Evolutionary conservation across 2,113 vertebrate species (phyloP), one percentile per base, ranked within the genome.

Genomic region (Rhinopomastus cyanomelas): DNA sequence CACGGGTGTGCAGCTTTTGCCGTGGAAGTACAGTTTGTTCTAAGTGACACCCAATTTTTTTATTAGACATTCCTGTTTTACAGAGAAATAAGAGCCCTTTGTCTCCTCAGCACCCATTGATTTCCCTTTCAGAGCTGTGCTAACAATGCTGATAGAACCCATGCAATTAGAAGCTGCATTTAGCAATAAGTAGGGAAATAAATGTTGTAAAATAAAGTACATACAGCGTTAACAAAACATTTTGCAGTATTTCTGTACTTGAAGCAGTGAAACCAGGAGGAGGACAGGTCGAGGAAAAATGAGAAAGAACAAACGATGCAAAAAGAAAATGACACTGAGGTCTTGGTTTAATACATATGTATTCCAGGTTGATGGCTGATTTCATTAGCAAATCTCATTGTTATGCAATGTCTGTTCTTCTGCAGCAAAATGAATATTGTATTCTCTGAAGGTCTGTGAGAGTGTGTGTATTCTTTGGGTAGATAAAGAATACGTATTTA

Each of bases 391-490:
- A 97, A 98, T 98, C 99, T 99, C 98, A 99, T 99, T 99, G 98
- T 99, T 99, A 99, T 99, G 99, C 99, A 99, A 98, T 98, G 98
- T 98, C 98, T 98, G 98, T 99, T 98, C 98, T 99, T 98, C 99
- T 99, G 99, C 99, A 99, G 99, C 98, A 99, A 99, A 99, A 99
- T 98, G 98, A 99, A 98, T 99, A 98, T 98, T 98, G 98, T 98
- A 98, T 98, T 98, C 98, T 98, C 97, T 95, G 95, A 97, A 96
- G 94, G 96, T 98, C 93, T 95, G 27, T 57, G 67, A 53, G 77
- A 95, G 88, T 84, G 87, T 95, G 74, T 95, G n/a, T 96, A 80
- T 97, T 92, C 83, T 90, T 84, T 88, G 91, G 67, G 84, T 78
- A 92, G 95, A 85, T 95, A 96, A 96, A 90, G 88, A 59, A 91